Evolutionary conservation across 2,113 vertebrate genomes (phyloP).

Genomic region (Pelobates fuscus): DNA sequence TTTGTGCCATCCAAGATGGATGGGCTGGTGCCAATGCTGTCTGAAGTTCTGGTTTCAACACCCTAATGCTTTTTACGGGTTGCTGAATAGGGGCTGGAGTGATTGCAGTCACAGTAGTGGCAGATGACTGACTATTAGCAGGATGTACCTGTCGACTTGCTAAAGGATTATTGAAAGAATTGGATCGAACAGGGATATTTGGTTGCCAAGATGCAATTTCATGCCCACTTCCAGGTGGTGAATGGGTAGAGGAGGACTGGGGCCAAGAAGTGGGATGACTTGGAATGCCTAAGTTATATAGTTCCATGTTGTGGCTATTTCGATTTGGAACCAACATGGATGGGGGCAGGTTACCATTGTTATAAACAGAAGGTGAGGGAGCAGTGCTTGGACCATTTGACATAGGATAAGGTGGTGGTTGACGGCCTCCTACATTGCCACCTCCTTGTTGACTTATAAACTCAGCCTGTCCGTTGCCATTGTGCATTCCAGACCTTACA

Average conservation of each 20-base stretch:
- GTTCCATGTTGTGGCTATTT: slow-evolving; percentile 91
- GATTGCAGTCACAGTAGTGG: slow-evolving; percentile 93
- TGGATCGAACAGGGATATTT: slow-evolving; percentile 82
- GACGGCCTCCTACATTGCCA: slow-evolving; percentile 71
- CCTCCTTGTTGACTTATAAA: slow-evolving; percentile 80
- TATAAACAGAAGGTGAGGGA: slow-evolving; percentile 76
- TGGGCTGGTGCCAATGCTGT: slow-evolving; percentile 92
- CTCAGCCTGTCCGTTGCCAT: slow-evolving; percentile 80
- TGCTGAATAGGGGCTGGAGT: slow-evolving; percentile 92
- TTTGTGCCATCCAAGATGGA: slow-evolving; percentile 84
- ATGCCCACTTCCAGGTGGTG: slow-evolving; percentile 76
- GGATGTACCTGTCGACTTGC: slow-evolving; percentile 71
- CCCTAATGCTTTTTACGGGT: slow-evolving; percentile 92
- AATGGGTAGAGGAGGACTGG: slow-evolving; percentile 72
- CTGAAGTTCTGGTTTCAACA: slow-evolving; percentile 91
- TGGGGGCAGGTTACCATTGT: slow-evolving; percentile 83
- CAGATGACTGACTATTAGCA: slow-evolving; percentile 84
- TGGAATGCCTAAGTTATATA: slow-evolving; percentile 77
- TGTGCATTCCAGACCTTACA: slow-evolving; percentile 81
- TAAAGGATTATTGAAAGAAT: slow-evolving; percentile 89
- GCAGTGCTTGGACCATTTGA: slow-evolving; percentile 78
- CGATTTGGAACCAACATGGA: slow-evolving; percentile 84
- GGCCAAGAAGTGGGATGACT: slow-evolving; percentile 81
- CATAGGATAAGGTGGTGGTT: slow-evolving; percentile 88
- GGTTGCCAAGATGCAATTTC: slow-evolving; percentile 86